Conservation (phyloP, 2,113 vertebrate genomes). For the Psephotus haematonotus region DNA sequence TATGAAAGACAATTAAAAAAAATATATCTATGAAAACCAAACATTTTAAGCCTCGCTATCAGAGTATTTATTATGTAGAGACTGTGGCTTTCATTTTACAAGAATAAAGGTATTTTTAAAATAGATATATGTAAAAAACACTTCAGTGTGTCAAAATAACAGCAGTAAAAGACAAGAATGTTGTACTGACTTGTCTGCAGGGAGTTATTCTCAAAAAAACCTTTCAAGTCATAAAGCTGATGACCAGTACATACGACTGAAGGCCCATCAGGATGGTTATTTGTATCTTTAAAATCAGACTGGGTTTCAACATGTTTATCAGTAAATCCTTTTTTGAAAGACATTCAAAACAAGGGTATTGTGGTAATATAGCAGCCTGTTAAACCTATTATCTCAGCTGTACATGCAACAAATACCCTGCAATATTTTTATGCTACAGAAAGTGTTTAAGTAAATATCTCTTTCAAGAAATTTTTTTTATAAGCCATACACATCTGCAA, state of each 20-base stretch:
- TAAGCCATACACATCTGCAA: not conserved
- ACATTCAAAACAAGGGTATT: not conserved
- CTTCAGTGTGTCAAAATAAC: not conserved
- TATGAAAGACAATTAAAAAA: not conserved
- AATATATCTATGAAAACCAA: not conserved
- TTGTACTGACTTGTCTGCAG: not conserved
- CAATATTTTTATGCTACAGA: not conserved
- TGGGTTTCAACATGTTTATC: not conserved
- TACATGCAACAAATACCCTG: not conserved
- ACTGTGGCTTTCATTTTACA: not conserved
- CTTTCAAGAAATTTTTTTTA: not conserved
- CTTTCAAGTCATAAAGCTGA: not conserved
- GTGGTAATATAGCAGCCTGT: not conserved
- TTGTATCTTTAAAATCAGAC: not conserved
- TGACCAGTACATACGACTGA: not conserved
- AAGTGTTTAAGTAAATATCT: not conserved
- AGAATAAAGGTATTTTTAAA: not conserved
- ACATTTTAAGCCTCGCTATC: not conserved
- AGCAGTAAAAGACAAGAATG: not conserved
- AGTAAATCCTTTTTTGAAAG: not conserved
- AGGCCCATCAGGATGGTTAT: not conserved
- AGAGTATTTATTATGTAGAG: not conserved
- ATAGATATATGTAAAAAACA: not conserved
- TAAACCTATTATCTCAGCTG: not conserved
- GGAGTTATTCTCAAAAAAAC: not conserved